A percentile compares a stretch with the other conserved stretches of the same genome.
Conservation (phyloP, 1,140 invertebrate genomes). For the Rhopalosiphum padi region DNA sequence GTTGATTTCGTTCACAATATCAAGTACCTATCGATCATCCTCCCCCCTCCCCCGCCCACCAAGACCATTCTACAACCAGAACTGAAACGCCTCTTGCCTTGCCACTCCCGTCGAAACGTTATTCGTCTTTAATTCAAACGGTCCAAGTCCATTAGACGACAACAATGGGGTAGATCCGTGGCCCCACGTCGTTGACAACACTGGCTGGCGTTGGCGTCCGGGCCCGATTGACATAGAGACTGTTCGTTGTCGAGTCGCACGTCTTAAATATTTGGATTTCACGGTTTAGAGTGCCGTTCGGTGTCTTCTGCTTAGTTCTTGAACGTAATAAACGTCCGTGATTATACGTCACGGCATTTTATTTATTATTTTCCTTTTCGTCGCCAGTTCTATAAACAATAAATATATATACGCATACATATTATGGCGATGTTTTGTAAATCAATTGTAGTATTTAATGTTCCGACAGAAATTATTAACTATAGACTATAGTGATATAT, state of each 20-base stretch:
- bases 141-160: neutral
- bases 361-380: neutral
- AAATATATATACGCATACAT: neutral
- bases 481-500: neutral
- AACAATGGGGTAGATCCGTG: neutral
- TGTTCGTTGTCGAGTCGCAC: neutral
- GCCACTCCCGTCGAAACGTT: neutral
- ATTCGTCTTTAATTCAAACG: constrained; percentile 4
- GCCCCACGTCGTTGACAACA: neutral
- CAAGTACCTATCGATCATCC: neutral
- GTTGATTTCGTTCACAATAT: neutral
- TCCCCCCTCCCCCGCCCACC: no score
- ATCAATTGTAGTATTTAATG: neutral
- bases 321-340: neutral
- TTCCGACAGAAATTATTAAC: neutral
- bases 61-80: neutral
- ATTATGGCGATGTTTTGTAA: neutral
- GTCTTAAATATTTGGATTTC: neutral
- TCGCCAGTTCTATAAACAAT: neutral
- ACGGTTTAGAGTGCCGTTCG: neutral
- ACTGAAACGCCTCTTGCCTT: neutral
- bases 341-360: neutral
- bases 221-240: neutral
- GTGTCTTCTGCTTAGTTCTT: neutral
- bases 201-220: neutral